Evolutionary conservation across 2,113 vertebrate species (phyloP).

Genomic region (Cochlearius cochlearius): DNA sequence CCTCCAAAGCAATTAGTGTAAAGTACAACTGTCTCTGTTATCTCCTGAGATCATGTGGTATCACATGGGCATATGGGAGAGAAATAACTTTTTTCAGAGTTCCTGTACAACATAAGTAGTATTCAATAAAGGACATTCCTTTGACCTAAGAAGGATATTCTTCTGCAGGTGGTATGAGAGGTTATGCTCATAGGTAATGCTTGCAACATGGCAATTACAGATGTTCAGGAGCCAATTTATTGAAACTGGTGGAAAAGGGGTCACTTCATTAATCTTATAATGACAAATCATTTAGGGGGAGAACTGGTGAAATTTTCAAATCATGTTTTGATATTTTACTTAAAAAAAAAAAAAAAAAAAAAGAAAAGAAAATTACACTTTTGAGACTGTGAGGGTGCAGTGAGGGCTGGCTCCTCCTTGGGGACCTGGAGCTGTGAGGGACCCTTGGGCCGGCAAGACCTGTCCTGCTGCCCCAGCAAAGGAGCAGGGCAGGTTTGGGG

Average conservation of each 20-base stretch:
- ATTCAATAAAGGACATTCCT: neutral
- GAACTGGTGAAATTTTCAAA: neutral
- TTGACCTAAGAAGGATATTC: conserved; percentile 6
- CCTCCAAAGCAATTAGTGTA: conserved; percentile 51
- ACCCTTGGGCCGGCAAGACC: too few relatives aligned
- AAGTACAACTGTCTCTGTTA: conserved; percentile 12
- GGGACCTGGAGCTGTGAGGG: neutral
- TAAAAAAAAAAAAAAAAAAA: neutral
- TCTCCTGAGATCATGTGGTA: conserved; percentile 7
- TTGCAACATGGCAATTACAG: neutral
- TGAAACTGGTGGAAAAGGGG: neutral
- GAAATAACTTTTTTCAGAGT: neutral
- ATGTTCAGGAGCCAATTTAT: neutral
- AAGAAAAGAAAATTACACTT: neutral
- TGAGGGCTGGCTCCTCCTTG: neutral
- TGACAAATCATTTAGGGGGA: neutral
- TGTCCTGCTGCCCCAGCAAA: neutral
- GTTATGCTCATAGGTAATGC: neutral
- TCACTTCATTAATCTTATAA: neutral
- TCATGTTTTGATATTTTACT: neutral
- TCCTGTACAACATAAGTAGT: neutral
- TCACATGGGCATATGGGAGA: neutral
- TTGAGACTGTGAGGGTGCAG: neutral
- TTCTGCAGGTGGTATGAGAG: neutral
- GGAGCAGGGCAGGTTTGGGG: neutral